Conservation (phyloP, 2,113 vertebrate genomes). For the Ptyas mucosa region DNA sequence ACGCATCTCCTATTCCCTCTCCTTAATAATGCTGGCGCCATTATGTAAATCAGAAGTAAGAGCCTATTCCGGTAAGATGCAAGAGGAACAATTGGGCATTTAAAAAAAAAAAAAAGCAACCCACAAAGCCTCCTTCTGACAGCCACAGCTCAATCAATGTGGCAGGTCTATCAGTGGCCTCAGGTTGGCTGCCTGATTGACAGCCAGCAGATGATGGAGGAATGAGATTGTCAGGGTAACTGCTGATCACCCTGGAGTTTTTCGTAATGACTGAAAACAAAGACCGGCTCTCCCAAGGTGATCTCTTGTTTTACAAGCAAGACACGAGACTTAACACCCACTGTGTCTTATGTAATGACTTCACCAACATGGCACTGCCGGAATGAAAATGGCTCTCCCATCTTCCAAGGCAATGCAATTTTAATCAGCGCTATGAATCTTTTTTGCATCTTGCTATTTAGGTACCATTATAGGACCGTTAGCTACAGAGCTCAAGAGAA, state of each 20-base stretch:
- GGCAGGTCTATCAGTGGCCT: slow-evolving; percentile 78
- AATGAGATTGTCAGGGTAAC: slow-evolving; percentile 74
- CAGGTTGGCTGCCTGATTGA: slow-evolving; percentile 76
- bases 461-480: not conserved
- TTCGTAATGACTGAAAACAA: slow-evolving; percentile 64
- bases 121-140: slow-evolving; percentile 59
- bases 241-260: slow-evolving; percentile 65
- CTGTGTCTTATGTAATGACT: slow-evolving; percentile 10
- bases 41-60: slow-evolving; percentile 33
- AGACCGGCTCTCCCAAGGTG: slow-evolving; percentile 70
- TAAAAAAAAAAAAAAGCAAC: not conserved
- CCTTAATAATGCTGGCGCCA: slow-evolving; percentile 11
- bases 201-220: slow-evolving; percentile 80
- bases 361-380: not conserved
- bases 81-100: slow-evolving; percentile 6
- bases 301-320: slow-evolving; percentile 71
- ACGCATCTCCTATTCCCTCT: not conserved
- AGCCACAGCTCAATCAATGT: slow-evolving; percentile 71
- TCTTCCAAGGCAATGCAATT: not conserved
- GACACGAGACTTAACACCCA: slow-evolving; percentile 30
- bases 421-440: not conserved
- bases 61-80: slow-evolving; percentile 26
- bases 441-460: not conserved
- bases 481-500: not conserved
- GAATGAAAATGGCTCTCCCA: not conserved